These are phyloP conservation scores for Pithys albifrons DNA, from an alignment of 2,113 vertebrate species.

Conservation along the genomic window DNA sequence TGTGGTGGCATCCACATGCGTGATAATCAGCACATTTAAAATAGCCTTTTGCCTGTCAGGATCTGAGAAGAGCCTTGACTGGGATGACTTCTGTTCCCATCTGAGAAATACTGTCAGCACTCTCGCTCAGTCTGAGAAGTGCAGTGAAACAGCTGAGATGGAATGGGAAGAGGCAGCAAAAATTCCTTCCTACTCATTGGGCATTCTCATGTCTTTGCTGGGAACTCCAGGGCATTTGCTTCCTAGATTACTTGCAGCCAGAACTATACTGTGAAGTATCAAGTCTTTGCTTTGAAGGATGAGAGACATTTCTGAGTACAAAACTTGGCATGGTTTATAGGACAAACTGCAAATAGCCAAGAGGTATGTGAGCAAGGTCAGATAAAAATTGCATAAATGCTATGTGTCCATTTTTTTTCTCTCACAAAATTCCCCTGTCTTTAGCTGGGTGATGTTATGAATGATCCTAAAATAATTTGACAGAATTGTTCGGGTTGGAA, in stretches of 20 bases:
- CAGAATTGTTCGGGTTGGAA: background rate
- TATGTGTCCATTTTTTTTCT: background rate
- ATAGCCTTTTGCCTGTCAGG: slow-evolving; percentile 17
- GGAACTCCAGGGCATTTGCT: background rate
- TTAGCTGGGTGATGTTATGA: background rate
- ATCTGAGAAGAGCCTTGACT: background rate
- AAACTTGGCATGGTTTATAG: background rate
- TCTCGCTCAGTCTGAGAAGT: background rate
- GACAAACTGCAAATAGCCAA: background rate
- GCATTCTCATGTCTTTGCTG: background rate
- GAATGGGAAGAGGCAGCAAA: background rate
- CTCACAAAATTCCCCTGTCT: background rate
- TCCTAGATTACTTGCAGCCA: slow-evolving; percentile 17
- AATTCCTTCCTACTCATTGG: background rate
- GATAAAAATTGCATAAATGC: background rate
- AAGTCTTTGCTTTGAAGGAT: background rate
- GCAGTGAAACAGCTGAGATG: slow-evolving; percentile 2
- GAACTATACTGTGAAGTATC: background rate
- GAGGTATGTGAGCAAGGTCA: background rate
- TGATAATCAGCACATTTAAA: slow-evolving; percentile 52
- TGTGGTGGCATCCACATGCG: background rate
- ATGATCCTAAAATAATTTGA: background rate
- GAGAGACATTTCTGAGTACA: background rate
- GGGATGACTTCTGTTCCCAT: background rate
- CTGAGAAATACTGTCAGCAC: slow-evolving; percentile 7